These are phyloP conservation scores for Lapara coniferarum DNA, from an alignment of 2,888 invertebrate genomes.

Conservation along the genomic window DNA sequence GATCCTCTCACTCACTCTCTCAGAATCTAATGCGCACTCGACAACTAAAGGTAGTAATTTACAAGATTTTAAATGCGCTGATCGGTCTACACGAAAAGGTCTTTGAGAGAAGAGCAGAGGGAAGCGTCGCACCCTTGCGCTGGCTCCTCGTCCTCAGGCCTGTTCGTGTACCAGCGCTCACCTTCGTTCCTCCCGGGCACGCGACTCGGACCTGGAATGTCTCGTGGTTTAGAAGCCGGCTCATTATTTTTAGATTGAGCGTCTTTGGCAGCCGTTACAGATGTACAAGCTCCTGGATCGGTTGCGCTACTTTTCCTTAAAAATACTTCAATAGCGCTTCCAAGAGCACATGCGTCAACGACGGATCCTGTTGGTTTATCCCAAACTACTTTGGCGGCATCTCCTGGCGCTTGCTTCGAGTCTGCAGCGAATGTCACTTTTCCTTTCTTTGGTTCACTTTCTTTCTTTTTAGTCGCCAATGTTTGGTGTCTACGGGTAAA, in stretches of 20 bases:
- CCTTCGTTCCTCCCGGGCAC: conserved; percentile 50
- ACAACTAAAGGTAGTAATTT: conserved; percentile 71
- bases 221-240: conserved; percentile 65
- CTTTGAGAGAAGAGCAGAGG: conserved; percentile 92
- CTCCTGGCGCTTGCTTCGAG: conserved; percentile 82
- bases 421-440: conserved; percentile 86
- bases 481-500: conserved; percentile 91
- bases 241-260: conserved; percentile 56
- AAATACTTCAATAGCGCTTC: conserved; percentile 93
- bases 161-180: conserved; percentile 85
- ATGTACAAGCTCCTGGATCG: conserved; percentile 69
- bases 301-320: conserved; percentile 84
- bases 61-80: conserved; percentile 63
- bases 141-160: conserved; percentile 88
- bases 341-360: conserved; percentile 91
- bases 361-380: conserved; percentile 90
- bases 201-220: conserved; percentile 63
- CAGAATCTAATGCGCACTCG: conserved; percentile 63
- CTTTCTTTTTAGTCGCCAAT: conserved; percentile 85
- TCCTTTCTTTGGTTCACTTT: conserved; percentile 73
- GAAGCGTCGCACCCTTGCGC: conserved; percentile 90
- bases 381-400: conserved; percentile 87
- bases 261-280: conserved; percentile 54
- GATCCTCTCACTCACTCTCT: conserved; percentile 50
- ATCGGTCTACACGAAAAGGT: conserved; percentile 90